These are phyloP conservation scores for Cerastoderma edule DNA, from an alignment of 2,888 invertebrate genomes.

Conservation along the genomic window DNA sequence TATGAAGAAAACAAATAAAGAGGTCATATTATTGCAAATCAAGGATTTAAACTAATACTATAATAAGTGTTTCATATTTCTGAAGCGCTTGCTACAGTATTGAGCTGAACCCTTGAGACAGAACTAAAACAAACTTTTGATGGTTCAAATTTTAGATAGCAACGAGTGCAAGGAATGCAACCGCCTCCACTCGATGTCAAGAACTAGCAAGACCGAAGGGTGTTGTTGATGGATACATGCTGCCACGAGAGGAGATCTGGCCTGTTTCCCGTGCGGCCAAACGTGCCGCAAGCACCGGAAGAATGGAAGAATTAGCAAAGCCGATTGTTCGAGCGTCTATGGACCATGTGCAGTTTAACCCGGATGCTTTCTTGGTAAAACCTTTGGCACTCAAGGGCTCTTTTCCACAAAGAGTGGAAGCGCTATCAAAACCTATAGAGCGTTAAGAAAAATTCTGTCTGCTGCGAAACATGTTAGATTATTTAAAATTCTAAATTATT, in stretches of 20 bases:
- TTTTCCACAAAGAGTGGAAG: conserved; percentile 69
- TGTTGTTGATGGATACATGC: conserved; percentile 73
- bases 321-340: conserved; percentile 79
- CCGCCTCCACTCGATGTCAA: conserved; percentile 70
- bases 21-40: no score
- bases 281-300: conserved; percentile 64
- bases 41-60: no score
- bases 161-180: conserved; percentile 71
- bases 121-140: no score
- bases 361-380: conserved; percentile 80
- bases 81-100: no score
- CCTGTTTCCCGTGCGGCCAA: conserved; percentile 73
- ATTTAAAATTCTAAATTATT: neutral
- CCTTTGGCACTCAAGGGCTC: conserved; percentile 76
- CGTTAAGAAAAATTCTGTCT: conserved; percentile 71
- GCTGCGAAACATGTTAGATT: no score
- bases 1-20: no score
- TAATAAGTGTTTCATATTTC: no score
- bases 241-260: conserved; percentile 75
- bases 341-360: conserved; percentile 82
- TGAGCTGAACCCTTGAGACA: no score
- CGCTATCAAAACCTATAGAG: conserved; percentile 75
- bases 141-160: conserved; percentile 76
- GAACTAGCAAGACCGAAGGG: conserved; percentile 77
- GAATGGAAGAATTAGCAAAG: conserved; percentile 70